Evolutionary conservation across 2,797 vertebrate species (phyloP).

Genomic region (Syndactyla subalaris): DNA sequence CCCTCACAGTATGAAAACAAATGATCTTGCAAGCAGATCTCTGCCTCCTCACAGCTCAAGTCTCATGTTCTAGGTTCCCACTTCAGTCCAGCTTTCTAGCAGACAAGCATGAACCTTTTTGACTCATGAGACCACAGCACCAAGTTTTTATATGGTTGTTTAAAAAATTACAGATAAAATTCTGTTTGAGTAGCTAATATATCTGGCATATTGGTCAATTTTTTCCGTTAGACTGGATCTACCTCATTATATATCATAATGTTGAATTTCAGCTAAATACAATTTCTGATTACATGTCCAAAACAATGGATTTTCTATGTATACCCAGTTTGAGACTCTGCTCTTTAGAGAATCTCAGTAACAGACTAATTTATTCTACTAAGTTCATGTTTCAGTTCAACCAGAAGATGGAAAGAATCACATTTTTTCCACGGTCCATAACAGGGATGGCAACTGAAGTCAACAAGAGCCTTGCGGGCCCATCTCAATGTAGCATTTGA

Average conservation of each 20-base stretch:
- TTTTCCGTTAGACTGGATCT: not conserved
- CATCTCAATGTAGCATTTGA: not conserved
- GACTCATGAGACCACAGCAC: not conserved
- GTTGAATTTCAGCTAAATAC: not conserved
- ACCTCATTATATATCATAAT: not conserved
- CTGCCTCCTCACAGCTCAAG: not conserved
- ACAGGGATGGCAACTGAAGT: not conserved
- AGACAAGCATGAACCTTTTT: not conserved
- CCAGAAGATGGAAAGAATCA: not conserved
- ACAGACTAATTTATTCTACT: not conserved
- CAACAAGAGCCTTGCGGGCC: not conserved
- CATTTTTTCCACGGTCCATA: not conserved
- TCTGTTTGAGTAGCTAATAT: not conserved
- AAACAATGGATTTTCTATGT: not conserved
- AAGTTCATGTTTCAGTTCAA: not conserved
- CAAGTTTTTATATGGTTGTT: not conserved
- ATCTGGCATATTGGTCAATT: not conserved
- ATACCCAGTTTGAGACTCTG: not conserved
- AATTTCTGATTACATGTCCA: not conserved
- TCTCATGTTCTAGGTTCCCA: not conserved
- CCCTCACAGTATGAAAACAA: not conserved
- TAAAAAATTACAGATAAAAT: conserved; percentile 2
- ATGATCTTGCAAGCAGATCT: not conserved
- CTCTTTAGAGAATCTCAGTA: not conserved
- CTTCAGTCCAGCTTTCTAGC: not conserved